A percentile compares a stretch with the other conserved stretches of the same genome.
Conservation (phyloP, 2,797 vertebrate genomes). For the Argyrosomus regius region DNA sequence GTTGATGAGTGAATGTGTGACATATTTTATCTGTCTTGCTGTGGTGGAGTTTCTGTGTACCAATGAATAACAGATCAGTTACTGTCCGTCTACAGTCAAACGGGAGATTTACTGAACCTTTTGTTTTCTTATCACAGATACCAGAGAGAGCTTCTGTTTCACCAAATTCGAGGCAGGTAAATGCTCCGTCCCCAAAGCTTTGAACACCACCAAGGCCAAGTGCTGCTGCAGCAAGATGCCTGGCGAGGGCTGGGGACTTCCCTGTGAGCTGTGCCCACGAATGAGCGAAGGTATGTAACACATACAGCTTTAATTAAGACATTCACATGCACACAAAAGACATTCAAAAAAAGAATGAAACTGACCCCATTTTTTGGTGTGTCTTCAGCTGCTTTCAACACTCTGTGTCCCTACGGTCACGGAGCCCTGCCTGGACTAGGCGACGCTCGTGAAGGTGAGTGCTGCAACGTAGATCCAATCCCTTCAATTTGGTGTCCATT, state of each 20-base stretch:
- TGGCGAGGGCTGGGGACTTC: constrained; percentile 95
- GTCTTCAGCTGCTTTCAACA: constrained; percentile 82
- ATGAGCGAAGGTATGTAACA: constrained; percentile 87
- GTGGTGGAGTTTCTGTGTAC: not conserved
- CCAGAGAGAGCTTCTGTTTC: constrained; percentile 95
- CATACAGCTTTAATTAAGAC: not conserved
- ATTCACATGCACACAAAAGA: not conserved
- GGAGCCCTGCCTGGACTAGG: constrained; percentile 88
- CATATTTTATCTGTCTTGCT: not conserved
- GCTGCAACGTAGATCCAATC: not conserved
- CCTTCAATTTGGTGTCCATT: not conserved
- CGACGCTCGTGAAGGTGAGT: constrained; percentile 92
- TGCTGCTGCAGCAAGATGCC: constrained; percentile 97
- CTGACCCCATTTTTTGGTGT: constrained; percentile 15
- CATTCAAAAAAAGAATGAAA: constrained; percentile 26
- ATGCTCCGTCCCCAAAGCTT: constrained; percentile 92
- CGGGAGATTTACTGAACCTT: not conserved
- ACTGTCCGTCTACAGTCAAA: not conserved
- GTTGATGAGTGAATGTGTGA: not conserved
- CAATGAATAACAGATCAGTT: not conserved
- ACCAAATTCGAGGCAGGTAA: constrained; percentile 92
- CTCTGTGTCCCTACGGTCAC: constrained; percentile 92
- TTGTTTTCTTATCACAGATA: constrained; percentile 84
- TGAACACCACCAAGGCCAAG: constrained; percentile 94
- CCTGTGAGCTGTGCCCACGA: constrained; percentile 93